phyloP scores from a whole-genome alignment of 2,888 invertebrate species.

The Tanytarsus gracilentus region DNA sequence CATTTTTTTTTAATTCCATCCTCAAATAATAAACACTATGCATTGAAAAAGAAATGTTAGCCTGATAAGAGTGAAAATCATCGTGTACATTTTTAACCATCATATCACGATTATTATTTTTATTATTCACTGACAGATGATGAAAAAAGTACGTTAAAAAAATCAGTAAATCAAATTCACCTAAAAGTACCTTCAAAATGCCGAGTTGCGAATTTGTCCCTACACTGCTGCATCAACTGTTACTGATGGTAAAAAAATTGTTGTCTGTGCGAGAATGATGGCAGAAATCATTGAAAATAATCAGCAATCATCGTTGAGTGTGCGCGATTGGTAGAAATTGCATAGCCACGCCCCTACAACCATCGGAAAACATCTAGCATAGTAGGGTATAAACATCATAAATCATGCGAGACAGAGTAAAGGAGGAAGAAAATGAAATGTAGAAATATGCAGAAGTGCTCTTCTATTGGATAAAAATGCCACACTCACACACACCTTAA shows the following conservation, averaged over 20 bases:
- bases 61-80: constrained; percentile 1
- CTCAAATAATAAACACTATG: constrained; percentile 26
- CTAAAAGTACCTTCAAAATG: no score
- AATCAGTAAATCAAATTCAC: no score
- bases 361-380: background rate
- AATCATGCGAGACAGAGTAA: constrained; percentile 4
- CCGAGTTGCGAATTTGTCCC: no score
- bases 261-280: constrained; percentile 4
- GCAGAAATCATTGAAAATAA: constrained; percentile 10
- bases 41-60: background rate
- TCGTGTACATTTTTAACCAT: constrained; percentile 5
- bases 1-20: constrained; percentile 22
- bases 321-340: constrained; percentile 1
- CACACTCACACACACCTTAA: constrained; percentile 1
- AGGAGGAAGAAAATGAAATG: background rate
- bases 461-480: constrained; percentile 20
- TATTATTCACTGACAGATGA: background rate
- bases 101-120: background rate
- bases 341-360: background rate
- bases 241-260: background rate
- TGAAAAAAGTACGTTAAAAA: no score
- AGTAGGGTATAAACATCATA: background rate
- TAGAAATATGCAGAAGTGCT: constrained; percentile 4
- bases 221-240: constrained; percentile 1
- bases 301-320: constrained; percentile 17